Conservation (phyloP, 2,113 vertebrate species). For the Aphelocoma coerulescens region DNA sequence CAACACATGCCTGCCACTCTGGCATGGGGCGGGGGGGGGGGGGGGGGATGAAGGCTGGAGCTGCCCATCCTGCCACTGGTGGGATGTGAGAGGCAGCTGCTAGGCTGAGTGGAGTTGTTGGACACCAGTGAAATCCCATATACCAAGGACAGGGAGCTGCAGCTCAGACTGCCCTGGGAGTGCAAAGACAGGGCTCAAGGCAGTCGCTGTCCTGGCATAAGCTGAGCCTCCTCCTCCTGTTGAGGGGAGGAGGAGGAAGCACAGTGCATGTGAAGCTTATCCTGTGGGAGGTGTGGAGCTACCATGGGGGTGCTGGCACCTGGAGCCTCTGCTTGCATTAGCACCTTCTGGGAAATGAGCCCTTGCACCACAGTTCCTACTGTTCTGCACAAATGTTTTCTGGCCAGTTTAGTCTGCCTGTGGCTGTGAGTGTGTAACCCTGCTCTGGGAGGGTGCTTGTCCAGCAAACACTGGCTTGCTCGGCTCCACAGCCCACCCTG, state of each 20-base stretch:
- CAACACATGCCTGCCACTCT: fast-evolving
- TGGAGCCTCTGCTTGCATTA: not conserved
- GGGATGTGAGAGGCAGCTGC: not conserved
- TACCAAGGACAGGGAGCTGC: not conserved
- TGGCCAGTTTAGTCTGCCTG: not conserved
- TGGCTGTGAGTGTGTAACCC: not conserved
- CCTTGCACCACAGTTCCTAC: not conserved
- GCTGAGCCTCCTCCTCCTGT: not conserved
- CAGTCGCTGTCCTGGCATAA: not conserved
- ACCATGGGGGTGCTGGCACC: not conserved
- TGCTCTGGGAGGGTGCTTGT: not conserved
- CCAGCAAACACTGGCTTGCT: not conserved
- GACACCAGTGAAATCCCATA: not conserved
- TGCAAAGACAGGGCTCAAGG: not conserved
- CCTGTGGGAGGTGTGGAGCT: not conserved
- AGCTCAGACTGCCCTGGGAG: not conserved
- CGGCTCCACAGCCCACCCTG: not conserved
- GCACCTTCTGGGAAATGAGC: not conserved
- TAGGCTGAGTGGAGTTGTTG: fast-evolving
- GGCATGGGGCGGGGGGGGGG: too few relatives aligned
- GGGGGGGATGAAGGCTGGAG: not conserved
- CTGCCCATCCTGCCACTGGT: not conserved
- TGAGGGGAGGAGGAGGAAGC: not conserved
- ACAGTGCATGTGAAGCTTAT: fast-evolving
- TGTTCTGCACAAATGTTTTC: not conserved